Percentiles rank a stretch among this genome's conserved stretches.
These are phyloP conservation scores for Capromys pilorides DNA, from an alignment of 2,797 vertebrate species.

Conservation along the genomic window DNA sequence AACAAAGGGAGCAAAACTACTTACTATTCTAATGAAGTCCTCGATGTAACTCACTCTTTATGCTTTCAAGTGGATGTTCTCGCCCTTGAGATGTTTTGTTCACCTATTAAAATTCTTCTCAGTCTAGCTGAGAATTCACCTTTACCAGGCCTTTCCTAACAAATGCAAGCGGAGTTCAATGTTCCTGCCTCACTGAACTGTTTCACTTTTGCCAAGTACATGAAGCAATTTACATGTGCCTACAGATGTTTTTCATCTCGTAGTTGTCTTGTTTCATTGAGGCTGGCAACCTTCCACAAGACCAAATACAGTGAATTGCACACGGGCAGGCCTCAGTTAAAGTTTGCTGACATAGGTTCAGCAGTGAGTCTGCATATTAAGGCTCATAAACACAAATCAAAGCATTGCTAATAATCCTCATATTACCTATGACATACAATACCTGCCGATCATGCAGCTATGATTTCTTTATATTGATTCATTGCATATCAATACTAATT, in stretches of 20 bases:
- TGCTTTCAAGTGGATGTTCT: neutral
- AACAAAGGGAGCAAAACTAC: neutral
- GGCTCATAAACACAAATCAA: neutral
- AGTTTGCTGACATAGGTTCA: neutral
- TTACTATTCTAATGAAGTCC: neutral
- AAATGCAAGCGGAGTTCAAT: neutral
- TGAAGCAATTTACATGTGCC: neutral
- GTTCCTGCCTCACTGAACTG: neutral
- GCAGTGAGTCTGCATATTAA: neutral
- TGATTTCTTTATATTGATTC: conserved; percentile 3
- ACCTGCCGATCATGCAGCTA: neutral
- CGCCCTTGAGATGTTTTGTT: neutral
- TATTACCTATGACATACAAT: neutral
- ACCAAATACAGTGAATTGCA: neutral
- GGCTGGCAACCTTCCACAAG: neutral
- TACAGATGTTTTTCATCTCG: neutral
- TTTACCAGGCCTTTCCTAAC: neutral
- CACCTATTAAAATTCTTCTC: neutral
- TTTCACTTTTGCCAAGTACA: neutral
- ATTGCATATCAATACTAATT: neutral
- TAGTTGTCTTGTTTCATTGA: neutral
- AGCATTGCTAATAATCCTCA: neutral
- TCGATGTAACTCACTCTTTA: neutral
- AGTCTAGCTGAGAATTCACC: neutral
- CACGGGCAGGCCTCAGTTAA: neutral